Evolutionary conservation across 2,113 vertebrate genomes (phyloP).

Genomic region (Carettochelys insculpta): DNA sequence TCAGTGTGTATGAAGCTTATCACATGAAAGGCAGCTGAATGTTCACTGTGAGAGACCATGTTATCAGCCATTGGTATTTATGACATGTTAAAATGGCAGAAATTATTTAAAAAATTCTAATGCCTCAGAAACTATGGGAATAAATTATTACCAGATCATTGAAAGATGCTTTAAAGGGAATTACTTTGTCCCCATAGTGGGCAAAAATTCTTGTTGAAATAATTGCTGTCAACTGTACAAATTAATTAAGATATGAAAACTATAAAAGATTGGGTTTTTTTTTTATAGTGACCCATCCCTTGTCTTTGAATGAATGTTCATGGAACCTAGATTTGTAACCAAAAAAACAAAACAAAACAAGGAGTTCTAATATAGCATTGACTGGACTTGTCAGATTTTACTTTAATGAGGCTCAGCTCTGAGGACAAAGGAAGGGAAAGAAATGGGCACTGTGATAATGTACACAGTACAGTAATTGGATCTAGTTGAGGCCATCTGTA

Average conservation of each 20-base stretch:
- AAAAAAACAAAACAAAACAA: conserved; percentile 46
- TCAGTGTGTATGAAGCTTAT: conserved; percentile 25
- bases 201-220: not conserved
- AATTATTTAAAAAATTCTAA: not conserved
- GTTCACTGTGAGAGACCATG: not conserved
- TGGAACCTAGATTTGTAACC: conserved; percentile 15
- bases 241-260: not conserved
- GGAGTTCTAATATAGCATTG: conserved; percentile 36
- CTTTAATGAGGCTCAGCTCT: conserved; percentile 67
- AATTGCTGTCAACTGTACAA: conserved; percentile 2
- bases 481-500: conserved; percentile 50
- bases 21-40: not conserved
- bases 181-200: not conserved
- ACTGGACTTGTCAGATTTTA: conserved; percentile 60
- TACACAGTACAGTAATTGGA: conserved; percentile 62
- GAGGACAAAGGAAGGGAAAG: conserved; percentile 27
- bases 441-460: conserved; percentile 35
- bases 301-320: conserved; percentile 39
- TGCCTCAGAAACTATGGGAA: conserved; percentile 23
- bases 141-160: conserved; percentile 5
- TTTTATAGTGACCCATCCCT: not conserved
- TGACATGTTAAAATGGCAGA: conserved; percentile 12
- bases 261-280: not conserved
- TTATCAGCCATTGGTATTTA: conserved; percentile 37
- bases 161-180: conserved; percentile 26